Conservation (phyloP, 2,888 invertebrate species). For the Harpalus rubripes region DNA sequence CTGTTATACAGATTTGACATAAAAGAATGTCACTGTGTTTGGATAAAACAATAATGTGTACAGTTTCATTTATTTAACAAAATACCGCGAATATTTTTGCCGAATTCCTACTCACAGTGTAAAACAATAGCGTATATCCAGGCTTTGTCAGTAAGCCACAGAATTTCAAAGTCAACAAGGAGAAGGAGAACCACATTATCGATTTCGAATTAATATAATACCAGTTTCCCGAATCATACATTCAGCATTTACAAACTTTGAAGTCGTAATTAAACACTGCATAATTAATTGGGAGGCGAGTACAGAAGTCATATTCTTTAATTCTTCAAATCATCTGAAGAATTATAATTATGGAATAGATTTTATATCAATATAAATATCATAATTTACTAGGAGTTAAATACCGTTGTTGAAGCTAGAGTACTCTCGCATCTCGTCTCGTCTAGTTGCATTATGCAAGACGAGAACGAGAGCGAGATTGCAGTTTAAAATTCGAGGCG, state of each 20-base stretch:
- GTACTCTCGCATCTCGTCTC: too few species aligned
- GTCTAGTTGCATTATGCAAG: too few species aligned
- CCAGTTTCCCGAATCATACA: constrained; percentile 15
- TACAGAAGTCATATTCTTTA: constrained; percentile 12
- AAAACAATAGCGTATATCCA: background rate
- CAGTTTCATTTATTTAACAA: background rate
- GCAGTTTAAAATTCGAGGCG: too few species aligned
- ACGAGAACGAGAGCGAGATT: too few species aligned
- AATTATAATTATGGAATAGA: background rate
- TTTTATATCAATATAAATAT: background rate
- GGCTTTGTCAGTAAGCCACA: constrained; percentile 17
- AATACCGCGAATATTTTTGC: constrained; percentile 15
- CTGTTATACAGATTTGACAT: background rate
- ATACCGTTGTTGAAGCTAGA: too few species aligned
- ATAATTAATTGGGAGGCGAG: constrained; percentile 21
- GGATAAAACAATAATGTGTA: background rate
- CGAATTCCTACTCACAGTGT: background rate
- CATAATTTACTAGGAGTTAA: too few species aligned
- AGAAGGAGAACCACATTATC: constrained; percentile 21
- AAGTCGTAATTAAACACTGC: constrained; percentile 45
- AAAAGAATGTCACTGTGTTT: background rate
- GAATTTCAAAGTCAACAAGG: constrained; percentile 57
- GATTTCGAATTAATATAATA: constrained; percentile 41
- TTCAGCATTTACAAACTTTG: constrained; percentile 34
- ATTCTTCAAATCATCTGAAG: constrained; percentile 15